These are phyloP conservation scores for Actinopyga echinites DNA, from an alignment of 53 echinoderm and acorn worm genomes.

Conservation along the genomic window DNA sequence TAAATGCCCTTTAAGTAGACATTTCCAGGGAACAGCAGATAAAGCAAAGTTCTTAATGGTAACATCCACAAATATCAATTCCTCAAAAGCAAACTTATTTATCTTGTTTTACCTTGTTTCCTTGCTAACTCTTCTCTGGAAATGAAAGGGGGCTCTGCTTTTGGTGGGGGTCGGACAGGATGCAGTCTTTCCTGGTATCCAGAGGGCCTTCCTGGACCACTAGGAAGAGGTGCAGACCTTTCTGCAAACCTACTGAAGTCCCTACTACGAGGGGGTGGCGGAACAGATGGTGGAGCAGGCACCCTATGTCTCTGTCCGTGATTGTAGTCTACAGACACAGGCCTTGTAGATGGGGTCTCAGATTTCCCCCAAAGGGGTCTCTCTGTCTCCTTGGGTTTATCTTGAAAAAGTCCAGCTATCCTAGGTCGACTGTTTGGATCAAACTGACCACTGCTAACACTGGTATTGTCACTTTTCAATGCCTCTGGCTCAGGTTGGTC, in stretches of 20 bases:
- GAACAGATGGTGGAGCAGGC: slow-evolving; percentile 12
- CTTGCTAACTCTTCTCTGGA: slow-evolving; percentile 35
- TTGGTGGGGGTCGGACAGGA: background rate
- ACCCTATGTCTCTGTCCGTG: background rate
- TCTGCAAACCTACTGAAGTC: slow-evolving; percentile 8
- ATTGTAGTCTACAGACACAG: slow-evolving; percentile 29
- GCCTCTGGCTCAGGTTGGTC: background rate
- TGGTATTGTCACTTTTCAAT: background rate
- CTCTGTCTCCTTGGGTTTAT: background rate
- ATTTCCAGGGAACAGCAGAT: background rate
- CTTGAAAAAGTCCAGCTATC: slow-evolving; percentile 2
- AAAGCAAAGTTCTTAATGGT: background rate
- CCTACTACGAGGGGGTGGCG: slow-evolving; percentile 12
- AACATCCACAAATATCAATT: background rate
- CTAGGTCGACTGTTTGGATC: background rate
- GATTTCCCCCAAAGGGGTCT: background rate
- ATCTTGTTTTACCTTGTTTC: slow-evolving; percentile 1
- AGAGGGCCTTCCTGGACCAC: background rate
- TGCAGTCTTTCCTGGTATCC: background rate
- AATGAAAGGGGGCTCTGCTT: background rate
- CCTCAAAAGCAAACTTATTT: background rate
- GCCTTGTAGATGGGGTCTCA: background rate
- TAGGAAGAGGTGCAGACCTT: background rate
- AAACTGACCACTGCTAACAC: background rate
- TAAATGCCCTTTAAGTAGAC: no score